These are phyloP conservation scores for Toxonevra muliebris DNA, from an alignment of 2,888 invertebrate genomes.

Conservation along the genomic window DNA sequence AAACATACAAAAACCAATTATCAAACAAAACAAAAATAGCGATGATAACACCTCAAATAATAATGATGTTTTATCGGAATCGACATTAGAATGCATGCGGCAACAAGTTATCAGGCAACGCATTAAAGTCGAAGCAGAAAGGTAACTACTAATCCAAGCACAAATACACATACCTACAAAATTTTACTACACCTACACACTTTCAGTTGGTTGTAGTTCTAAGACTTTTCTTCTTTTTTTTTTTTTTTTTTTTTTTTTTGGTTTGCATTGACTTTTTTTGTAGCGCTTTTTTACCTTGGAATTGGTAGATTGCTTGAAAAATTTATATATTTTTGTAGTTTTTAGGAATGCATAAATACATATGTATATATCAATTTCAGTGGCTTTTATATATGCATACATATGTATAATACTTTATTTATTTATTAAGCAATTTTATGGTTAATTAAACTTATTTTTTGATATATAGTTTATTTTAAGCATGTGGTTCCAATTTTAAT, in stretches of 20 bases:
- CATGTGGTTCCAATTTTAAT: too few relatives aligned
- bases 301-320: conserved; percentile 28
- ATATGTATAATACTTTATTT: too few relatives aligned
- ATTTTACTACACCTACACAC: conserved; percentile 9
- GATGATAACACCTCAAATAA: conserved; percentile 48
- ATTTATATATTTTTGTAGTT: too few relatives aligned
- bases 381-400: too few relatives aligned
- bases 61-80: conserved; percentile 80
- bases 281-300: conserved; percentile 26
- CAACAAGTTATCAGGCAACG: conserved; percentile 81
- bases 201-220: background rate
- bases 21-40: conserved; percentile 42
- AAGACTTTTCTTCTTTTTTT: too few relatives aligned
- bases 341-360: too few relatives aligned
- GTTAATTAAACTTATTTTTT: too few relatives aligned
- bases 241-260: conserved; percentile 36
- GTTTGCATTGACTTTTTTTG: conserved; percentile 20
- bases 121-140: conserved; percentile 83
- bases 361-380: too few relatives aligned
- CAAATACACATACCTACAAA: background rate
- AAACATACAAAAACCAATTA: conserved; percentile 18
- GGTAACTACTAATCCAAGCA: conserved; percentile 67
- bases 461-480: too few relatives aligned
- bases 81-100: conserved; percentile 83
- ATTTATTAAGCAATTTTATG: too few relatives aligned